phyloP scores from a whole-genome alignment of 2,888 invertebrate genomes.

The Julus scandinavius region DNA sequence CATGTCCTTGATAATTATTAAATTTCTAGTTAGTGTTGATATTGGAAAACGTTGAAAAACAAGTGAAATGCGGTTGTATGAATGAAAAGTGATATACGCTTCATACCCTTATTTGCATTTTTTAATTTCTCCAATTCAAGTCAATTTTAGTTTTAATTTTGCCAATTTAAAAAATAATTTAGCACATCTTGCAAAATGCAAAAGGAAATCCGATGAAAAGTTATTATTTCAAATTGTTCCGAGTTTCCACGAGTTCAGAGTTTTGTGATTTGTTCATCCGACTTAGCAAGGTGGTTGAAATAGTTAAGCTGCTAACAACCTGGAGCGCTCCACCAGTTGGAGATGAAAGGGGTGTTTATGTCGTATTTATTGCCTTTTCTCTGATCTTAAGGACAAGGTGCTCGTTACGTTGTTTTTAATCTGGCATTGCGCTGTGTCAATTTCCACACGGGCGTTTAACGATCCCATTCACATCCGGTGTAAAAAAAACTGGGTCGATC shows the following conservation, averaged over 20 bases:
- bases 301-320: neutral
- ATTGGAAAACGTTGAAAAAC: too few relatives aligned
- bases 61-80: too few relatives aligned
- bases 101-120: too few relatives aligned
- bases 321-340: neutral
- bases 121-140: too few relatives aligned
- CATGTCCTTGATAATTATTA: neutral
- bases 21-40: neutral
- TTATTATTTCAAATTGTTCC: too few relatives aligned
- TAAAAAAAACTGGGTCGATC: neutral
- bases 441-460: neutral
- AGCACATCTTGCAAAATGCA: too few relatives aligned
- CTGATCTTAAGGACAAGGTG: slow-evolving; percentile 36
- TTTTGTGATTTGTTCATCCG: neutral
- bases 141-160: too few relatives aligned
- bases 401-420: neutral
- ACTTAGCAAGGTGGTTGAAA: neutral
- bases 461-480: neutral
- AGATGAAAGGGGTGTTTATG: slow-evolving; percentile 4
- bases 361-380: neutral
- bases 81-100: too few relatives aligned
- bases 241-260: neutral
- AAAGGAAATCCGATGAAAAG: too few relatives aligned
- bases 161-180: too few relatives aligned
- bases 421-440: neutral